Conservation (phyloP, 2,113 vertebrate genomes). For the Pterophyllum scalare region DNA sequence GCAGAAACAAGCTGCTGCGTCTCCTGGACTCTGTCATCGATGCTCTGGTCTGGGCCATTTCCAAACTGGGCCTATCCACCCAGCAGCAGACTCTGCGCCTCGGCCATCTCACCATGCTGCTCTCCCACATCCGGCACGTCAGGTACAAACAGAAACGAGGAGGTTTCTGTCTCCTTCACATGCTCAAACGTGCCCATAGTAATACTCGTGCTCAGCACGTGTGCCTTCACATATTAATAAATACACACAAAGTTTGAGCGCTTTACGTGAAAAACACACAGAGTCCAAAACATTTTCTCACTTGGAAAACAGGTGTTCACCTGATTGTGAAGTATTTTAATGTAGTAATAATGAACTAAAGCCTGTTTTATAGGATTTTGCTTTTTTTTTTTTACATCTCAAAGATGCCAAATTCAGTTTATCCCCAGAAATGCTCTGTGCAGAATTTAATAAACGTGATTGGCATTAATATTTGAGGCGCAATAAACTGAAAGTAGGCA, state of each 20-base stretch:
- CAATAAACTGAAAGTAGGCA: background rate
- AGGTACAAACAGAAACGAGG: conserved; percentile 80
- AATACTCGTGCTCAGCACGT: background rate
- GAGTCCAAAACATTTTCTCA: too few species aligned
- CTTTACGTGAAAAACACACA: too few species aligned
- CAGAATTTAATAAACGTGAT: conserved; percentile 7
- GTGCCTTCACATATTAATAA: too few species aligned
- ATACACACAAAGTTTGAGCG: background rate
- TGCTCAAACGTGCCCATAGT: background rate
- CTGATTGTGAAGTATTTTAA: background rate
- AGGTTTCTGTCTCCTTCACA: background rate
- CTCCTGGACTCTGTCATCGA: conserved; percentile 91
- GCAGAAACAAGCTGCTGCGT: conserved; percentile 86
- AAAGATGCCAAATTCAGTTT: background rate
- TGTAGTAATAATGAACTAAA: background rate
- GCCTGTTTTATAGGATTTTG: background rate
- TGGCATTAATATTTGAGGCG: background rate
- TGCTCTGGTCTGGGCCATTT: conserved; percentile 94
- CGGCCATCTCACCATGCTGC: conserved; percentile 93
- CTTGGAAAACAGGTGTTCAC: background rate
- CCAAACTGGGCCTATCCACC: conserved; percentile 86
- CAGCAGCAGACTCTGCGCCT: conserved; percentile 91
- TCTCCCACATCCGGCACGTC: conserved; percentile 93
- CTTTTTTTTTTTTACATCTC: background rate
- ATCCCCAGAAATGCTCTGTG: background rate